Conservation (phyloP, 2,888 invertebrate genomes). For the Nebria brevicollis region DNA sequence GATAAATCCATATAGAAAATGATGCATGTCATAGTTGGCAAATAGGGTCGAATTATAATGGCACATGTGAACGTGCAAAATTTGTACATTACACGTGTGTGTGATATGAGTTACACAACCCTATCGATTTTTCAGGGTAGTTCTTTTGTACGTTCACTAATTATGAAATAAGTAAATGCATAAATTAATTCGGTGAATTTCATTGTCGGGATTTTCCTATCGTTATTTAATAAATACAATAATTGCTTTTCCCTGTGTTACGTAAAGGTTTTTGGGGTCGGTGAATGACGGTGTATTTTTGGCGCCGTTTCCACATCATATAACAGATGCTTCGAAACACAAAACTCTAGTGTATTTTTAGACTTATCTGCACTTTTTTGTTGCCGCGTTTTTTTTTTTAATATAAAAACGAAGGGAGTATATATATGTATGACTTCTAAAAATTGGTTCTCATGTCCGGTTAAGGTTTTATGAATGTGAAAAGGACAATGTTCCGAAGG, state of each 20-base stretch:
- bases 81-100: neutral
- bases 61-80: neutral
- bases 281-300: constrained; percentile 30
- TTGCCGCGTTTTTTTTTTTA: neutral
- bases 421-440: neutral
- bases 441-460: neutral
- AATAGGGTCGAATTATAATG: neutral
- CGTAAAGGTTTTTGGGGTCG: constrained; percentile 35
- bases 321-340: constrained; percentile 14
- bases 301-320: constrained; percentile 26
- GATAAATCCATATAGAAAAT: neutral
- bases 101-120: neutral
- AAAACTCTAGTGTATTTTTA: constrained; percentile 14
- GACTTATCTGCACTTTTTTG: constrained; percentile 7
- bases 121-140: neutral
- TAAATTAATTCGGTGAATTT: neutral
- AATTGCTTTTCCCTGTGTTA: constrained; percentile 15
- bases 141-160: neutral
- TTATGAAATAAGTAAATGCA: neutral
- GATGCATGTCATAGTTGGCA: neutral
- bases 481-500: constrained; percentile 32
- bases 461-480: constrained; percentile 16
- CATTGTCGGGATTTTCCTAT: neutral
- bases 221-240: constrained; percentile 3
- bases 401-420: neutral